Evolutionary conservation across 2,113 vertebrate genomes (phyloP), one percentile per base, ranked within the genome.

Genomic region (Cichladusa arquata): DNA sequence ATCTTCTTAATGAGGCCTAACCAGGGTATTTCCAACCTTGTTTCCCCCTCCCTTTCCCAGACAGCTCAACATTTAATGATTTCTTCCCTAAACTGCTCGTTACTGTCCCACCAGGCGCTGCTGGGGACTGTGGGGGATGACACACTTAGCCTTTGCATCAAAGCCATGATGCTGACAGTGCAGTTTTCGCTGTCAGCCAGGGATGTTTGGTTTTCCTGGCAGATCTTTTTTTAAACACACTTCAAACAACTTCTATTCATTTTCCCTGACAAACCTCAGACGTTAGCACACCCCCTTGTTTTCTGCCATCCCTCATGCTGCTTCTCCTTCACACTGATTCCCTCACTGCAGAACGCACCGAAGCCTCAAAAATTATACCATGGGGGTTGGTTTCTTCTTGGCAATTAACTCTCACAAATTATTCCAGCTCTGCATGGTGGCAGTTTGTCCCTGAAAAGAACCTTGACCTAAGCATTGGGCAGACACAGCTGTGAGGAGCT

Each of bases 121-220:
- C 81, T 77, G 79, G 74, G 48, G 60, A 56, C 22, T 1, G 11
- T 24, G 45, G 36, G 82, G 62, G 64, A 54, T 93, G 95, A 94
- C 94, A 96, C 24, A 66, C 82, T 66, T 88, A 73, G 79, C 50
- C 42, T 67, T 33, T 0, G 19, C 85, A 95, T 97, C 94, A 96
- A 97, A 96, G 94, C 56, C 20, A 5, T 36, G 40, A 42, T 51
- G 92, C 94, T 94, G 93, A 95, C 92, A 95, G 69, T 64, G 82
- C 90, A 86, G 56, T 78, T 97, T 64, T 78, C 44, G 66, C 90
- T 95, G 93, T 77, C 95, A 96, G 64, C 42, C 79, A 48, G 79
- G 42, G 67, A 77, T 51, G 70, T 64, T 91, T 72, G 73, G 36
- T 90, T 92, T 73, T 90, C 82, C 83, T 54, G 36, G 44, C 0